These are phyloP conservation scores for Torymus tubicola DNA, from an alignment of 2,888 invertebrate genomes.

Conservation along the genomic window DNA sequence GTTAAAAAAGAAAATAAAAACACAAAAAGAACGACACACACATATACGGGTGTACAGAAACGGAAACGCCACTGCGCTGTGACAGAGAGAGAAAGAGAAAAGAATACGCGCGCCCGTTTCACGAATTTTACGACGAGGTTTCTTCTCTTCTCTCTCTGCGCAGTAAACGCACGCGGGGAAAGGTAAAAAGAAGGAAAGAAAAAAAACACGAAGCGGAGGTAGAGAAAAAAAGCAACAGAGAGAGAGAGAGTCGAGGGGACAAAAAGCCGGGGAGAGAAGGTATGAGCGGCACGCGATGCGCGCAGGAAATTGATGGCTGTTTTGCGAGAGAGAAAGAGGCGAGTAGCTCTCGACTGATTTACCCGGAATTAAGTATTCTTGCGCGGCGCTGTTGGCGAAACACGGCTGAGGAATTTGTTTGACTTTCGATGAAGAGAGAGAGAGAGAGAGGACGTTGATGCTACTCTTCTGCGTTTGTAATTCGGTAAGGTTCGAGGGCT, in stretches of 20 bases:
- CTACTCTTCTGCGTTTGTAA: too few relatives aligned
- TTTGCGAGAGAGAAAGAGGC: neutral
- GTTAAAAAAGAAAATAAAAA: neutral
- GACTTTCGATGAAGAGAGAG: too few relatives aligned
- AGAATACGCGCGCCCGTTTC: conserved; percentile 27
- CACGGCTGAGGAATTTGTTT: too few relatives aligned
- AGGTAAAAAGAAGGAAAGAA: neutral
- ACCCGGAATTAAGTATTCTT: conserved; percentile 1
- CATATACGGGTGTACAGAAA: neutral
- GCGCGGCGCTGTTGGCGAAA: too few relatives aligned
- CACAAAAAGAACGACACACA: neutral
- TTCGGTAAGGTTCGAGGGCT: too few relatives aligned
- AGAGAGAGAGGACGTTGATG: too few relatives aligned
- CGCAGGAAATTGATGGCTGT: conserved; percentile 26
- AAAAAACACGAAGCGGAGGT: neutral
- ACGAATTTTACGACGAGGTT: conserved; percentile 36
- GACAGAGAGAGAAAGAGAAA: neutral
- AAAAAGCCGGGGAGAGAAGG: conserved; percentile 20
- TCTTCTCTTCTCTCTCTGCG: neutral
- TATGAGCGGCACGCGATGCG: conserved; percentile 33
- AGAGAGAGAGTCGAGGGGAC: conserved; percentile 14
- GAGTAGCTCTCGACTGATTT: too few relatives aligned
- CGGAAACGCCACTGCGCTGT: neutral
- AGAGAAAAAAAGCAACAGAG: neutral
- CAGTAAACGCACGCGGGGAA: neutral